Evolutionary conservation across 2,888 invertebrate species (phyloP), one percentile per base, ranked within the genome.

Genomic region (Cataglyphis albicans): DNA sequence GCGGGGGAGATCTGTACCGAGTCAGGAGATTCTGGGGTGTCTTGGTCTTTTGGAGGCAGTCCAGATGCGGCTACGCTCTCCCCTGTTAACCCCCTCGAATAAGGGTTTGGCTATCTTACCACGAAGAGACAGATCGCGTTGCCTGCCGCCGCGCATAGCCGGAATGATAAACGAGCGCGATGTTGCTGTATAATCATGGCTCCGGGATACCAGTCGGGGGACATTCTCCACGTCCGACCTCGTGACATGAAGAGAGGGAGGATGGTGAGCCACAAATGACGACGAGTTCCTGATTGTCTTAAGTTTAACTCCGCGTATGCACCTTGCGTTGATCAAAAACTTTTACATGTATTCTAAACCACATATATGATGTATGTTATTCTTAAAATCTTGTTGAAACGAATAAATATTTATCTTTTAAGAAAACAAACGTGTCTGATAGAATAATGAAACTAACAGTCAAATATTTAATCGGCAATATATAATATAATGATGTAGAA

Each of bases 91-190:
- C 83, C 86, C 70, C 87, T 86, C 89, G 88, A 88, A 90, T 91
- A 92, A 91, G 92, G 92, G 91, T 90, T 92, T 91, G 93, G 92
- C 91, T 92, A 92, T 93, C 92, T 93, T 92, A 92, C 93, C 93
- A 80, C 92, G 89, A 92, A 89, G 92, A 92, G 93, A 93, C 92
- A 92, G 93, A 92, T 92, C 91, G 92, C 91, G 90, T 90, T 89
- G 87, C 90, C 91, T 92, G 89, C 90, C 90, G 92, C 87, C 84
- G 88, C 86, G 88, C 89, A 89, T 87, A 90, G 87, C 90, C 88
- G 87, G 91, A 91, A 93, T 93, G 93, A 93, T 92, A 92, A 93
- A 93, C 92, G 93, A 91, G 91, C 92, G 89, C 87, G 90, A 93
- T 93, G 93, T 93, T 93, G 90, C 93, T 92, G 92, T 92, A 92